Evolutionary conservation across 2,797 vertebrate species (phyloP).

Genomic region (Typhlichthys subterraneus): DNA sequence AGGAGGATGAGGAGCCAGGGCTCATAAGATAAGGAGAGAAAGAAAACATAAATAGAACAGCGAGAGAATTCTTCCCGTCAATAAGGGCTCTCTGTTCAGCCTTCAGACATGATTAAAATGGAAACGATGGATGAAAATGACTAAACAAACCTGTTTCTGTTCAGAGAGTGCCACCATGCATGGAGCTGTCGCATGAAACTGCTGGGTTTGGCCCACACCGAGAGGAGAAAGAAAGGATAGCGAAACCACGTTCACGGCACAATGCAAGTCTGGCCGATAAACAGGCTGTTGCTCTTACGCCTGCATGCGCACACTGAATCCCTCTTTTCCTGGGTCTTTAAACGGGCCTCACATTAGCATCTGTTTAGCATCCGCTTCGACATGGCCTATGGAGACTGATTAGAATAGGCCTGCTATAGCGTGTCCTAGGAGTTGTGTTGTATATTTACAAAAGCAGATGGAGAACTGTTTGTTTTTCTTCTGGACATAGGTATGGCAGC

Average conservation of each 20-base stretch:
- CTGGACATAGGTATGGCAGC: conserved; percentile 2
- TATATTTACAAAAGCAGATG: conserved; percentile 27
- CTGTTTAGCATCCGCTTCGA: conserved; percentile 69
- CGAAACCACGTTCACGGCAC: conserved; percentile 47
- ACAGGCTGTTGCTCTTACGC: conserved; percentile 74
- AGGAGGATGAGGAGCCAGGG: conserved; percentile 9
- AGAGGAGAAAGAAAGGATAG: conserved; percentile 49
- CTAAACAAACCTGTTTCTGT: conserved; percentile 78
- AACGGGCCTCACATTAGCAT: conserved; percentile 78
- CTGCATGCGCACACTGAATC: conserved; percentile 67
- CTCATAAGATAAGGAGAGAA: conserved; percentile 28
- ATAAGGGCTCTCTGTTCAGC: conserved; percentile 47
- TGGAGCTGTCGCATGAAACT: conserved; percentile 48
- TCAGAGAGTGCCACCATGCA: conserved; percentile 69
- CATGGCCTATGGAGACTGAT: conserved; percentile 66
- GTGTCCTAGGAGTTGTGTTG: conserved; percentile 49
- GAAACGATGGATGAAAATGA: conserved; percentile 60
- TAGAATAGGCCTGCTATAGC: conserved; percentile 65
- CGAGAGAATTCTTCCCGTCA: conserved; percentile 47
- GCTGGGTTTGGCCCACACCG: background rate
- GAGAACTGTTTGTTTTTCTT: conserved; percentile 12
- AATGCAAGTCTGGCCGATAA: conserved; percentile 68
- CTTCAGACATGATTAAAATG: conserved; percentile 50
- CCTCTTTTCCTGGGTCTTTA: conserved; percentile 60
- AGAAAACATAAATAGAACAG: conserved; percentile 49